Base-by-base conservation (phyloP, 1,140 invertebrate species). In the Drosophila ananassae region DNA sequence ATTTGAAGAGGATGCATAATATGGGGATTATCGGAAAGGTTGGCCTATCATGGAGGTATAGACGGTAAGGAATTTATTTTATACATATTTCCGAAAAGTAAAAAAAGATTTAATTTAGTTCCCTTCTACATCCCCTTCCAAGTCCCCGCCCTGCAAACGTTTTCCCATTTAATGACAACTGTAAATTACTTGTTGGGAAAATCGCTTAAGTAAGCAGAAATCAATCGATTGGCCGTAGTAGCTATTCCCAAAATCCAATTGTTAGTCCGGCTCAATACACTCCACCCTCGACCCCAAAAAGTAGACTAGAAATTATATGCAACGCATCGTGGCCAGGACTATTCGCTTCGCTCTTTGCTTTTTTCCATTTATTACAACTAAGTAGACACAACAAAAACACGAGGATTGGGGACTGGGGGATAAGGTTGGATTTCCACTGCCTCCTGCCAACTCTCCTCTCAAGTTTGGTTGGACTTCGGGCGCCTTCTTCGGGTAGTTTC, bases 291-390 rank as follows among this genome's bases (percentile, higher is more conserved):
- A 50, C 52, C 51, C 47, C 37, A 54, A 41, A 46, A 44, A 48
- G 17, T 55, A 57, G 47, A 55, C 73, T 30, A 67, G 39, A 81
- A 85, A 87, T 81, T 89, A 83, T 79, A 90, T 79, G 84, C 79
- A 84, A 64, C 71, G 83, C 54, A 68, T 81, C 78, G 67, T 68
- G 79, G 72, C 66, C 32, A 64, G 64, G 67, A 60, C 41, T 67
- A 25, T 25, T 41, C 24, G 52, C 30, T 25, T 41, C 30, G 52
- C 44, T 57, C 59, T 47, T 57, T 63, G 71, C 46, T 32, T 61
- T 72, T 89, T 84, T 89, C 72, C 87, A 87, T 82, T 90, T 87
- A 78, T 90, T 87, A 87, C 81, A 77, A 59, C 83, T 89, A 89
- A 87, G 82, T 87, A 87, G 82, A 89, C 78, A 77, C 75, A 79